Conservation (phyloP, 1,140 invertebrate species). For the Drosophila gunungcola region DNA sequence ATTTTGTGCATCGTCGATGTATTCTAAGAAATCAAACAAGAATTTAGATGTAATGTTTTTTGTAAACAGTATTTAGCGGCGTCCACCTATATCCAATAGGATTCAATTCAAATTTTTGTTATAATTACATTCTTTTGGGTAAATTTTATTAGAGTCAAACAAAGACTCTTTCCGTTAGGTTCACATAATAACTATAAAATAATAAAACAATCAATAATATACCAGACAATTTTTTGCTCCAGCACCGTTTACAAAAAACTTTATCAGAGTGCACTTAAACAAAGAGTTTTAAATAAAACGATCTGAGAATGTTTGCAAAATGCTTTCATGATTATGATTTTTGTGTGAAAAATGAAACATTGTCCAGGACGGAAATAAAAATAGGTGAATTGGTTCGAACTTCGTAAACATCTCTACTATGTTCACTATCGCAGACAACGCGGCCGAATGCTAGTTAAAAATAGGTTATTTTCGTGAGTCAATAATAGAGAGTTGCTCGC, state of each 20-base stretch:
- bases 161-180: neutral
- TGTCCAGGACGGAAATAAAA: neutral
- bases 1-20: conserved; percentile 10
- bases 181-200: neutral
- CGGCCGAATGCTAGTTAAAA: neutral
- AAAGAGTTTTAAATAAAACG: neutral
- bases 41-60: neutral
- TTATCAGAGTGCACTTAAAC: neutral
- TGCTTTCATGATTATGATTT: neutral
- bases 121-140: too few relatives aligned
- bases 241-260: neutral
- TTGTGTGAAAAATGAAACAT: neutral
- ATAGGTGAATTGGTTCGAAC: neutral
- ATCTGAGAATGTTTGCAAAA: neutral
- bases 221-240: neutral
- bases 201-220: neutral
- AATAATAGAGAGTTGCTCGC: neutral
- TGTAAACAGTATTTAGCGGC: neutral
- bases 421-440: neutral
- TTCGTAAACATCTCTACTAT: neutral
- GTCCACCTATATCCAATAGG: neutral
- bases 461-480: neutral
- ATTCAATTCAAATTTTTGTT: too few relatives aligned
- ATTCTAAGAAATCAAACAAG: neutral
- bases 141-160: neutral